Base-by-base conservation (phyloP, 2,888 invertebrate species). In the Stenodema calcarata region DNA sequence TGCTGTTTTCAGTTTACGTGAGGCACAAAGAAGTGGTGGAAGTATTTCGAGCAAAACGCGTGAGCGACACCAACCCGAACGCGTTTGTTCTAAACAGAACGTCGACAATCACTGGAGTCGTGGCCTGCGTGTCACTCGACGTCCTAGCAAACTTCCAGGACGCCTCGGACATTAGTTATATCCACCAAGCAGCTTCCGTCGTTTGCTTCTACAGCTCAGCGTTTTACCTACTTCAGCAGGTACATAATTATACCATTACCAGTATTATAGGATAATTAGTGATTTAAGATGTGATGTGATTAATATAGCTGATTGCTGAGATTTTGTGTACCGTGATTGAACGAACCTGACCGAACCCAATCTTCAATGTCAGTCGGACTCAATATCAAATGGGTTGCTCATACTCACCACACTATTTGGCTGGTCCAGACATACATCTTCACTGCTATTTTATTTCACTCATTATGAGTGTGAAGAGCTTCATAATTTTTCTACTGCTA, bases 101-200 rank as follows among this genome's bases (percentile, higher is more conserved):
- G 2, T 91, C 93, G 2, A 90, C 92, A 0, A 89, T 91, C 78
- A 89, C 93, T 42, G 94, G 94, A 9, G 89, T 91, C 28, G 44
- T 93, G 0, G 91, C 93, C 7, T 92, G 93, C 73, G 90, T 93
- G 47, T 94, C 94, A 0, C 90, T 93, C 7, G 92, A 92, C 88
- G 90, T 94, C 78, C 93, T 94, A 0, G 94, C 93, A 0, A 94
- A 93, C 90, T 94, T 94, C 90, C 94, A 94, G 91, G 93, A 94
- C 90, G 85, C 70, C 16, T 92, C 92, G 0, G 92, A 92, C 87
- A 91, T 93, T 0, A 90, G 92, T 27, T 90, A 90, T 0, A 92
- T 93, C 14, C 94, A 94, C 89, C 91, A 93, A 89, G 89, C 92
- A 30, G 94, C 94, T 16, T 94, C 94, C 1, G 90, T 93, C 81